phyloP scores from a whole-genome alignment of 2,113 vertebrate species.

The Triplophysa dalaica region DNA sequence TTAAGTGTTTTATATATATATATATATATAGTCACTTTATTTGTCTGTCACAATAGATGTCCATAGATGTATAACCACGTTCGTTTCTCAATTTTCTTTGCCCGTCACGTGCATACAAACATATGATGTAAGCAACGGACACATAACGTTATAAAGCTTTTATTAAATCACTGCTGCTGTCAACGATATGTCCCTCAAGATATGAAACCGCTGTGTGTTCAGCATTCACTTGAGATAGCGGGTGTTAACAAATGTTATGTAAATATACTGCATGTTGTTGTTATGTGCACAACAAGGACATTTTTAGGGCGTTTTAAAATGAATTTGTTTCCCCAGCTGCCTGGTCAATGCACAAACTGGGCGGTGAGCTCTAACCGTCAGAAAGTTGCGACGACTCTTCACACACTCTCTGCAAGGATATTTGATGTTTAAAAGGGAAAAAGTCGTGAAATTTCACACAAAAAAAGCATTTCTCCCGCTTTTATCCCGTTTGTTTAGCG shows the following conservation, averaged over 20 bases:
- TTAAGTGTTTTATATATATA: too few relatives aligned
- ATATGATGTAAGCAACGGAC: background rate
- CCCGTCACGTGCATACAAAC: background rate
- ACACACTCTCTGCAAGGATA: background rate
- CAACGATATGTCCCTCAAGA: background rate
- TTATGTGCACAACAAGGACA: background rate
- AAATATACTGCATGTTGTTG: too few relatives aligned
- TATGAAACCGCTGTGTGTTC: background rate
- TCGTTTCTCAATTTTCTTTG: too few relatives aligned
- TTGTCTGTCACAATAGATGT: background rate
- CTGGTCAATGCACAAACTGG: background rate
- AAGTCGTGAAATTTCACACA: background rate
- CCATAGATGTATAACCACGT: too few relatives aligned
- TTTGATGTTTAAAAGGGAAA: background rate
- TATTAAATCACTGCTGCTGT: background rate
- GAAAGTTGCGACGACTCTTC: constrained; percentile 10
- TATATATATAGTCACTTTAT: too few relatives aligned
- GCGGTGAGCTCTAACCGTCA: background rate
- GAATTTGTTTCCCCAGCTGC: background rate
- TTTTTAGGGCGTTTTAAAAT: background rate
- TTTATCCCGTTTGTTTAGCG: background rate
- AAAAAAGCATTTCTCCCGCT: background rate
- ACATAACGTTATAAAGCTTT: too few relatives aligned
- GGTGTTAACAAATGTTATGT: background rate
- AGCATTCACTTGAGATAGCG: background rate